Evolutionary conservation across 2,888 invertebrate genomes (phyloP).

Genomic region (Harpalus rubripes): DNA sequence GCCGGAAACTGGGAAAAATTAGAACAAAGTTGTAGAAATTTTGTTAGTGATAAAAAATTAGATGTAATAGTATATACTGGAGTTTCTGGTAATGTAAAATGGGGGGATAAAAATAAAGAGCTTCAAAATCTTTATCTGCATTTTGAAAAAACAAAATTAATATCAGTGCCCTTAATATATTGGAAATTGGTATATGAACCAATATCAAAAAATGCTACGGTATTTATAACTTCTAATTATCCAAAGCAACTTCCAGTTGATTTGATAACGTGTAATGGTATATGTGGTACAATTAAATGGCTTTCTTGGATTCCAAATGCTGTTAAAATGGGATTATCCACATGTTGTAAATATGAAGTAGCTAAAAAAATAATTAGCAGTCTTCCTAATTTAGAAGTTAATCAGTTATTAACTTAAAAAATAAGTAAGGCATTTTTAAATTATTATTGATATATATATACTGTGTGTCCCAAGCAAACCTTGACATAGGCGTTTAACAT

Average conservation of each 20-base stretch:
- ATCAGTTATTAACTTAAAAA: conserved; percentile 73
- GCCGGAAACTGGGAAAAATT: conserved; percentile 80
- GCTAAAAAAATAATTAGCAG: conserved; percentile 79
- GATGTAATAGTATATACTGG: conserved; percentile 80
- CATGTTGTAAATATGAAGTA: conserved; percentile 82
- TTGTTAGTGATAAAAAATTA: conserved; percentile 74
- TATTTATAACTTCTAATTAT: conserved; percentile 83
- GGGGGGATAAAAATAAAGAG: conserved; percentile 74
- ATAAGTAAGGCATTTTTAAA: not conserved
- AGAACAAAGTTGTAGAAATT: conserved; percentile 78
- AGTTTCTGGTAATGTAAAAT: conserved; percentile 80
- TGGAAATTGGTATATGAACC: conserved; percentile 82
- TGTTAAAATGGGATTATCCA: conserved; percentile 80
- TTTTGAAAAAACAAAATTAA: conserved; percentile 69
- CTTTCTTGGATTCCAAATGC: conserved; percentile 79
- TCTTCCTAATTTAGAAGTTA: conserved; percentile 79
- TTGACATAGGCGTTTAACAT: too few relatives aligned
- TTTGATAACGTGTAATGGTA: conserved; percentile 73
- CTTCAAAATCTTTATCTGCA: not conserved
- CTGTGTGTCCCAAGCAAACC: too few relatives aligned
- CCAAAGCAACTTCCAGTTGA: conserved; percentile 75
- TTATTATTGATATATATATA: not conserved
- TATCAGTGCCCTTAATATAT: conserved; percentile 79
- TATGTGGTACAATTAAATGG: conserved; percentile 82
- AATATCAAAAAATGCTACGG: conserved; percentile 78